Conservation (phyloP, 2,113 vertebrate genomes). For the Papio anubis region DNA sequence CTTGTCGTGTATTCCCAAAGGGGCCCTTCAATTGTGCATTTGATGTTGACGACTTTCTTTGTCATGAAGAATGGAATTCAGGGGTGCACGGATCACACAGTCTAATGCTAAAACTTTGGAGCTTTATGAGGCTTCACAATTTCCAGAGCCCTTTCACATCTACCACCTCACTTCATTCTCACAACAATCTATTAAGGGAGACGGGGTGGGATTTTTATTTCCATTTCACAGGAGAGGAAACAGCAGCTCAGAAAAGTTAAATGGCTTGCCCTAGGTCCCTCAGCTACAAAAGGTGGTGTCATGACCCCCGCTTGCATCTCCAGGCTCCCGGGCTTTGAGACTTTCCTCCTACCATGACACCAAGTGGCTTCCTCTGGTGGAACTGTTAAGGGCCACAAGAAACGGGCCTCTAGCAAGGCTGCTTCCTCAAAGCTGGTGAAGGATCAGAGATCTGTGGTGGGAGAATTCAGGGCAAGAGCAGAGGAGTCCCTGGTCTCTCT, state of each 20-base stretch:
- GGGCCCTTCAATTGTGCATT: constrained; percentile 54
- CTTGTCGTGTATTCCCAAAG: constrained; percentile 27
- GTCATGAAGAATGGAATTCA: constrained; percentile 47
- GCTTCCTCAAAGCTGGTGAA: background rate
- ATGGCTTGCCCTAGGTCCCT: background rate
- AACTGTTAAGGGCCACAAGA: background rate
- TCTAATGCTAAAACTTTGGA: constrained; percentile 47
- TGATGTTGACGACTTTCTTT: constrained; percentile 58
- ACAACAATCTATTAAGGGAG: background rate
- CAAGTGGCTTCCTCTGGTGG: background rate
- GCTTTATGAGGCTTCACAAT: constrained; percentile 4
- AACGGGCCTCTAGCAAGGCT: background rate
- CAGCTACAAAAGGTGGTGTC: background rate
- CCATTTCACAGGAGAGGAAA: constrained; percentile 25
- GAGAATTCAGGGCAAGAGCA: background rate
- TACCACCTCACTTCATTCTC: background rate
- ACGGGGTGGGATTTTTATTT: constrained; percentile 21
- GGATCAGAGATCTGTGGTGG: background rate
- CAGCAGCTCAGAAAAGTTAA: constrained; percentile 36
- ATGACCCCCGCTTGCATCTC: background rate
- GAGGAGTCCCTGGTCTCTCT: background rate
- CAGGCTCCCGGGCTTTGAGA: background rate
- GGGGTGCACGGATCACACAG: background rate
- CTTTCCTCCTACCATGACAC: rapidly evolving
- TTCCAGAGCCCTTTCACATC: background rate